These are phyloP conservation scores for Intellagama lesueurii DNA, from an alignment of 2,797 vertebrate species.

Conservation along the genomic window DNA sequence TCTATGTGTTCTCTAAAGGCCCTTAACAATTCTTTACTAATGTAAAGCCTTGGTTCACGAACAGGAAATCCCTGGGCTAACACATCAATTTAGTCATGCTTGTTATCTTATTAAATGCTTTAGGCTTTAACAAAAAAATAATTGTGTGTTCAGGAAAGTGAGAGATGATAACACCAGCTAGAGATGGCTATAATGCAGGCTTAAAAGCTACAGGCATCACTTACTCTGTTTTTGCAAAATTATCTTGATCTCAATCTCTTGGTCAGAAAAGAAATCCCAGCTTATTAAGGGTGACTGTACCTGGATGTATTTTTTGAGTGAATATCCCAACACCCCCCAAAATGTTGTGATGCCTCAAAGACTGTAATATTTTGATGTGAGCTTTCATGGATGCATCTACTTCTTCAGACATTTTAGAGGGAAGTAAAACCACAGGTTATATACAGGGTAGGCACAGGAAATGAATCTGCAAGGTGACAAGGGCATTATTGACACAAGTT, in stretches of 20 bases:
- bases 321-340: no score
- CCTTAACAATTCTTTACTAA: conserved; percentile 15
- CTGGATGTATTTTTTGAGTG: neutral
- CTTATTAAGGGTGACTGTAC: neutral
- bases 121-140: conserved; percentile 40
- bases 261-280: conserved; percentile 8
- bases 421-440: no score
- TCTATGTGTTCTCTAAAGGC: neutral
- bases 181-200: neutral
- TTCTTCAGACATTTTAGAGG: no score
- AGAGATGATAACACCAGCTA: conserved; percentile 14
- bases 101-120: conserved; percentile 42
- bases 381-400: no score
- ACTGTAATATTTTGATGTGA: no score
- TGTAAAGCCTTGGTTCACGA: conserved; percentile 18
- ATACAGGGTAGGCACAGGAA: no score
- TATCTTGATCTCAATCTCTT: neutral
- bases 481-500: no score
- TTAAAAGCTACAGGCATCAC: neutral
- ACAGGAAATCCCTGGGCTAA: conserved; percentile 29
- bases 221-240: neutral
- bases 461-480: no score
- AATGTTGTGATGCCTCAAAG: no score
- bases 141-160: conserved; percentile 34
- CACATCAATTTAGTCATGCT: conserved; percentile 35